These are phyloP conservation scores for Parauchenoglanis punctatus DNA, from an alignment of 2,797 vertebrate species.

Conservation along the genomic window DNA sequence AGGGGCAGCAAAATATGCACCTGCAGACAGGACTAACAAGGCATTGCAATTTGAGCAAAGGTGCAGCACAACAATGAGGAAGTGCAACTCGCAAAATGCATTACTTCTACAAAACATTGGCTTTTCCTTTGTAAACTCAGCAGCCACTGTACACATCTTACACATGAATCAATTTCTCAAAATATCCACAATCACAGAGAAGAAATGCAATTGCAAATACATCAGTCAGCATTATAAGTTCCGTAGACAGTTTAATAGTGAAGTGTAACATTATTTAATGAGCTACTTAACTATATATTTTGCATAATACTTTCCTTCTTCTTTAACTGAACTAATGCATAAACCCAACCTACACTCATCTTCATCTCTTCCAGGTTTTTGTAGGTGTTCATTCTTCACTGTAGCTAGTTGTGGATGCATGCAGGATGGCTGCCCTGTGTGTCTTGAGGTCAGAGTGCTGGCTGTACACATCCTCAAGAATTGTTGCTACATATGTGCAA, in stretches of 20 bases:
- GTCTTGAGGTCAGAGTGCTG: background rate
- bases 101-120: background rate
- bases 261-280: background rate
- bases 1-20: background rate
- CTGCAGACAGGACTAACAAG: background rate
- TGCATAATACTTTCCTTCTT: background rate
- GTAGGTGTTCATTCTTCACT: background rate
- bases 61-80: background rate
- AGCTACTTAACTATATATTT: slow-evolving; percentile 4
- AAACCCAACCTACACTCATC: background rate
- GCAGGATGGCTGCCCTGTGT: background rate
- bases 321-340: background rate
- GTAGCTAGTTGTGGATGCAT: background rate
- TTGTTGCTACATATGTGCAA: background rate
- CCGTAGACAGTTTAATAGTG: background rate
- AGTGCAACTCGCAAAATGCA: background rate
- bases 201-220: background rate
- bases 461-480: background rate
- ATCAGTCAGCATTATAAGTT: background rate
- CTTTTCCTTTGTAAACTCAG: background rate
- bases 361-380: background rate
- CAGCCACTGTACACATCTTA: background rate
- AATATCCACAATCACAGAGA: background rate
- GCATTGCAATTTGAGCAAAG: background rate
- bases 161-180: background rate